A percentile compares a stretch with the other conserved stretches of the same genome.
Conservation (phyloP, 2,113 vertebrate genomes). For the Rutilus rutilus region DNA sequence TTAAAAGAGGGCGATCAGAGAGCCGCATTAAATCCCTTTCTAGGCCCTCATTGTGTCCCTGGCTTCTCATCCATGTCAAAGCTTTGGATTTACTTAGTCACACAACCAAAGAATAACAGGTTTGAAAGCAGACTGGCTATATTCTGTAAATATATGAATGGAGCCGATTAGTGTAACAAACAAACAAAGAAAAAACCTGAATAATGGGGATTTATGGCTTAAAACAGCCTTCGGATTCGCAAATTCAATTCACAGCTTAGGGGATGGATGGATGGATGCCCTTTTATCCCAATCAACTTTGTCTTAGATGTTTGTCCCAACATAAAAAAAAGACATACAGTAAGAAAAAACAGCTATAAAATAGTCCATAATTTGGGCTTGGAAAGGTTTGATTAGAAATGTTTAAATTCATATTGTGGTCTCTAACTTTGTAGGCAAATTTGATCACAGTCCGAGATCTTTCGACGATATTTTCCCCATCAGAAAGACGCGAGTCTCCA, state of each 20-base stretch:
- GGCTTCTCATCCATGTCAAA: constrained; percentile 22
- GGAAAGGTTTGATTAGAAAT: neutral
- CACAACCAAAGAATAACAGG: constrained; percentile 27
- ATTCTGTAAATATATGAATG: neutral
- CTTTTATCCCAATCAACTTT: too few relatives aligned
- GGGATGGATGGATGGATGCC: neutral
- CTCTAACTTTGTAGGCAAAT: neutral
- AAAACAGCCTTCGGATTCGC: neutral
- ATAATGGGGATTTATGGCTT: constrained; percentile 18
- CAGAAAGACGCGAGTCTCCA: neutral
- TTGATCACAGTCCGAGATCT: too few relatives aligned
- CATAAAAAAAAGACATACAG: neutral
- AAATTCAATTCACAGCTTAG: neutral
- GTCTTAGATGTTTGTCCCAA: neutral
- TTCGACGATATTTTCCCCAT: neutral
- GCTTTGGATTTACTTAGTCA: constrained; percentile 15
- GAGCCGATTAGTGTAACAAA: constrained; percentile 7
- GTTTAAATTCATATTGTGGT: neutral
- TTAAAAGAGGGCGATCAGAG: constrained; percentile 11
- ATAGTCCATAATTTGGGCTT: neutral
- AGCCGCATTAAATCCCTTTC: neutral
- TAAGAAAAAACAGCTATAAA: neutral
- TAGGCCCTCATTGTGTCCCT: neutral
- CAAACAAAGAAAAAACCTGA: neutral
- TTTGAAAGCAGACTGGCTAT: neutral